Percentiles rank a stretch among this genome's conserved stretches.
These are phyloP conservation scores for Fulmarus glacialis DNA, from an alignment of 2,113 vertebrate species.

Conservation along the genomic window DNA sequence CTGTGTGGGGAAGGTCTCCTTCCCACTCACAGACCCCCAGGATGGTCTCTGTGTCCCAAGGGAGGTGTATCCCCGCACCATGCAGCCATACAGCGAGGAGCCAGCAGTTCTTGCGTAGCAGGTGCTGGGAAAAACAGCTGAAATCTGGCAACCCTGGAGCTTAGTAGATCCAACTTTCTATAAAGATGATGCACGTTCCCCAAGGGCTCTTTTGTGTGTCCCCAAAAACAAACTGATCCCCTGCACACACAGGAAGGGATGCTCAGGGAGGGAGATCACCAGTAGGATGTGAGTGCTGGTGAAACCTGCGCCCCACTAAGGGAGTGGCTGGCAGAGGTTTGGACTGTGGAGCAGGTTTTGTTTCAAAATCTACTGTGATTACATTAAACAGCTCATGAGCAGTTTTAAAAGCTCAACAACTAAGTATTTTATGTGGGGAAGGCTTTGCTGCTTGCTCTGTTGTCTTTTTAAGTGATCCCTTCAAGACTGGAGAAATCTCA, in stretches of 20 bases:
- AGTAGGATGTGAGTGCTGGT: background rate
- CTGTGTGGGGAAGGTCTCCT: background rate
- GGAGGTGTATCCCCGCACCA: background rate
- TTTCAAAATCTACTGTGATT: slow-evolving; percentile 14
- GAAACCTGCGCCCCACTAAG: background rate
- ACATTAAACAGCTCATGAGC: background rate
- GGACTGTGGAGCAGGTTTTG: slow-evolving; percentile 24
- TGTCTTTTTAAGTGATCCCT: background rate
- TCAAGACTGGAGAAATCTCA: background rate
- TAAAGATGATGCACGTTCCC: background rate
- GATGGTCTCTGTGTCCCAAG: background rate
- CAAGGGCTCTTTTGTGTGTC: background rate
- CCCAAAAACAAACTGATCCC: background rate
- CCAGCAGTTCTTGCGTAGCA: background rate
- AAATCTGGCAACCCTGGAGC: background rate
- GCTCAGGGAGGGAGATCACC: background rate
- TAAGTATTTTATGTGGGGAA: background rate
- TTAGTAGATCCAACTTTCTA: background rate
- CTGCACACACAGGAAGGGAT: background rate
- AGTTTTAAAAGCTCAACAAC: background rate
- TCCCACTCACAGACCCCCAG: background rate
- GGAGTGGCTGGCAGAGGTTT: background rate
- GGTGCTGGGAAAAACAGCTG: background rate
- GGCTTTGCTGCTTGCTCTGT: background rate
- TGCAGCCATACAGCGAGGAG: background rate